These are phyloP conservation scores for Platycheirus albimanus DNA, from an alignment of 2,888 invertebrate species.

Conservation along the genomic window DNA sequence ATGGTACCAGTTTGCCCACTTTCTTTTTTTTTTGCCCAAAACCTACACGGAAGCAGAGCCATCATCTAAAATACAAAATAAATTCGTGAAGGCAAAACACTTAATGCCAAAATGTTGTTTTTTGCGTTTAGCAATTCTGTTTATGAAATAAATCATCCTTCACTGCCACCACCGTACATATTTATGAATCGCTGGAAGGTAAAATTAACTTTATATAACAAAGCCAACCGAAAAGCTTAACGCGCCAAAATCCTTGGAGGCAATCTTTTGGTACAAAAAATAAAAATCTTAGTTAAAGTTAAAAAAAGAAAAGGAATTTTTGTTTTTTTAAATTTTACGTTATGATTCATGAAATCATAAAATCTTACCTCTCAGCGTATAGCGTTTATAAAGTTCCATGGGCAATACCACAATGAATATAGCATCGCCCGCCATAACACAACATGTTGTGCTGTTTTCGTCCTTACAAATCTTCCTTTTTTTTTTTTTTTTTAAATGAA, in stretches of 20 bases:
- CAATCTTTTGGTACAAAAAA: background rate
- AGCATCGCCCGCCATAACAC: background rate
- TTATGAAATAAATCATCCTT: constrained; percentile 67
- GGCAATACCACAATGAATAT: constrained; percentile 9
- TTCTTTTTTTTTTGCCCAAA: too few species aligned
- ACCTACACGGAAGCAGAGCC: too few species aligned
- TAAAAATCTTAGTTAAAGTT: background rate
- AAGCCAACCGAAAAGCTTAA: constrained; percentile 2
- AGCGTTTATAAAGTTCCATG: background rate
- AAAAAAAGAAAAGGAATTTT: constrained; percentile 8
- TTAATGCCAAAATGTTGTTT: constrained; percentile 46
- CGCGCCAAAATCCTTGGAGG: constrained; percentile 1
- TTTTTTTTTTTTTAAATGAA: background rate
- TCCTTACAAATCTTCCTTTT: background rate
- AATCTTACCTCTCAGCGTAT: constrained; percentile 40
- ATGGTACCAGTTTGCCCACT: too few species aligned
- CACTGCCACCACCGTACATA: too few species aligned
- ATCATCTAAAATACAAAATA: too few species aligned
- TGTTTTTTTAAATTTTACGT: constrained; percentile 33
- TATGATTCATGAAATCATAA: constrained; percentile 65
- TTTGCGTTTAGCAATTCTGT: constrained; percentile 33
- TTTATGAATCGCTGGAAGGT: constrained; percentile 12
- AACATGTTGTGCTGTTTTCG: background rate
- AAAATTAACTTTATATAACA: constrained; percentile 3
- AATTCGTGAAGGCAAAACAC: constrained; percentile 47